phyloP scores from a whole-genome alignment of 2,797 vertebrate genomes.

The Synanceia verrucosa region DNA sequence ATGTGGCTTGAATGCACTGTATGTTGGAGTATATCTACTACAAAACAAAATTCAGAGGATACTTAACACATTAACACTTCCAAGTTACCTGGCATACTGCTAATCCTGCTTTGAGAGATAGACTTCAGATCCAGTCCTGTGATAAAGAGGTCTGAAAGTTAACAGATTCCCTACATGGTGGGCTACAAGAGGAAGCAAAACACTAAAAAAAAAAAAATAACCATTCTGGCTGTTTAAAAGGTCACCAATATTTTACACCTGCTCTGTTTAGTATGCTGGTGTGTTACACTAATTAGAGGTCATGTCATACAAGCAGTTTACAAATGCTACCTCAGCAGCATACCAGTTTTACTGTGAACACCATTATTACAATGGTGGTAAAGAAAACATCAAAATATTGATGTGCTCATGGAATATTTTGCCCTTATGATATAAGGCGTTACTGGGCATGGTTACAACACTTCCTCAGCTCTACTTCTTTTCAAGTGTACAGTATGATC shows the following conservation, averaged over 20 bases:
- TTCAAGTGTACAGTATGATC: constrained; percentile 73
- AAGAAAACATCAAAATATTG: constrained; percentile 67
- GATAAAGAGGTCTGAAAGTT: constrained; percentile 16
- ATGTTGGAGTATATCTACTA: background rate
- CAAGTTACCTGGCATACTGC: background rate
- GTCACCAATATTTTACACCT: constrained; percentile 27
- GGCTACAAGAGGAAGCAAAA: constrained; percentile 38
- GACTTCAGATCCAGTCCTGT: constrained; percentile 2
- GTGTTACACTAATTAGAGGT: constrained; percentile 45
- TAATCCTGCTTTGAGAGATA: constrained; percentile 30
- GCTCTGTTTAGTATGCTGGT: constrained; percentile 57
- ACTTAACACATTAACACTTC: constrained; percentile 9
- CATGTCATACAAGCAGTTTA: constrained; percentile 57
- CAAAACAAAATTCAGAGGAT: constrained; percentile 13
- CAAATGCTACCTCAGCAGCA: constrained; percentile 46
- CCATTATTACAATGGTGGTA: constrained; percentile 72
- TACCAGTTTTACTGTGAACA: constrained; percentile 45
- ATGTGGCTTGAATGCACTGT: background rate
- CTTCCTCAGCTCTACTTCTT: constrained; percentile 30
- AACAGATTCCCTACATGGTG: constrained; percentile 46
- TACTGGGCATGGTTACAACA: constrained; percentile 64
- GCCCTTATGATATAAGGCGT: constrained; percentile 66
- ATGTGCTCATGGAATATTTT: constrained; percentile 71
- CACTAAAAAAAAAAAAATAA: constrained; percentile 56
- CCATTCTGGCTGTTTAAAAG: constrained; percentile 54